Evolutionary conservation across 2,113 vertebrate genomes (phyloP).

Genomic region (Platanista minor): DNA sequence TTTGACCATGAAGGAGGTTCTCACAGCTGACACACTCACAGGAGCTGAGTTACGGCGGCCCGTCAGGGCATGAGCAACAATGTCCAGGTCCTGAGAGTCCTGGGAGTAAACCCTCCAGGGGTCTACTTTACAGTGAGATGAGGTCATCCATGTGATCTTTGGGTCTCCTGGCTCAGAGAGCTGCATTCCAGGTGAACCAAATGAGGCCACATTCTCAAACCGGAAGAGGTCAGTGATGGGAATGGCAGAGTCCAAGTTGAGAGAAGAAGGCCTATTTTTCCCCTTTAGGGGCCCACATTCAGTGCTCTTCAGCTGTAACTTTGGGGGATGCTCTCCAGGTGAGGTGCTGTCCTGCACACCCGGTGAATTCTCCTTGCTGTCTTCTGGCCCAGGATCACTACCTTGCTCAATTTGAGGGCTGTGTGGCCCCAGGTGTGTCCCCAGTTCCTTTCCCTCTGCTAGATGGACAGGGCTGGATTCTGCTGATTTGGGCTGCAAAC

Average conservation of each 20-base stretch:
- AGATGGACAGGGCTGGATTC: neutral
- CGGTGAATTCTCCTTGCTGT: neutral
- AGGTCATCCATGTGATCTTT: slow-evolving; percentile 57
- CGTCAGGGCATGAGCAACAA: slow-evolving; percentile 79
- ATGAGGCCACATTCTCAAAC: slow-evolving; percentile 75
- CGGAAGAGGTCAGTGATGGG: slow-evolving; percentile 76
- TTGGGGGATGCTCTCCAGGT: neutral
- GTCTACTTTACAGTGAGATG: slow-evolving; percentile 58
- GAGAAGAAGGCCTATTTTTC: slow-evolving; percentile 83
- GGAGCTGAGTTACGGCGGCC: slow-evolving; percentile 94
- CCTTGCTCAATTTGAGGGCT: slow-evolving; percentile 15
- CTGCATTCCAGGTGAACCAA: slow-evolving; percentile 67
- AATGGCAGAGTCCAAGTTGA: slow-evolving; percentile 80
- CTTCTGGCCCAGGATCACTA: neutral
- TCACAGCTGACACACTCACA: slow-evolving; percentile 92
- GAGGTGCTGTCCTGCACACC: neutral
- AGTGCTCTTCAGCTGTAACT: slow-evolving; percentile 53
- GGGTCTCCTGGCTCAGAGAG: slow-evolving; percentile 75
- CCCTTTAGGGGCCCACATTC: slow-evolving; percentile 71
- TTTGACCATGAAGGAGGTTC: slow-evolving; percentile 96
- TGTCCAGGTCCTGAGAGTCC: slow-evolving; percentile 75
- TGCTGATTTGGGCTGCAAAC: slow-evolving; percentile 27
- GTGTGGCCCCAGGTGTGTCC: slow-evolving; percentile 47
- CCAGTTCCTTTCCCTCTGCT: slow-evolving; percentile 38
- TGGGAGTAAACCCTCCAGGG: slow-evolving; percentile 66